These are phyloP conservation scores for Alexandromys fortis DNA, from an alignment of 2,113 vertebrate genomes.

Conservation along the genomic window DNA sequence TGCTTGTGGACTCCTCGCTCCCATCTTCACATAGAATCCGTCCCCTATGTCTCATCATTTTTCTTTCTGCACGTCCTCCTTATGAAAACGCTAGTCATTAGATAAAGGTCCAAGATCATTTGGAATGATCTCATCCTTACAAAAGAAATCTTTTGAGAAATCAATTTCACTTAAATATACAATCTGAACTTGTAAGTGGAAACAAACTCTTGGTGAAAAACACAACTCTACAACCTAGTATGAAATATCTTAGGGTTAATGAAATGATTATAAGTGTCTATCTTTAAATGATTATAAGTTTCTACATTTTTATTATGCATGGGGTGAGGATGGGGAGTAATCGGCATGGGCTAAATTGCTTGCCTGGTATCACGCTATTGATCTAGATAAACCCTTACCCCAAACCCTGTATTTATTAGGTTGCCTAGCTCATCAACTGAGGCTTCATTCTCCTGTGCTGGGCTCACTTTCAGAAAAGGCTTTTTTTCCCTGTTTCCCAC, in stretches of 20 bases:
- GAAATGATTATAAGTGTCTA: not conserved
- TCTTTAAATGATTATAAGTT: not conserved
- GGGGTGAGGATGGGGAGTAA: not conserved
- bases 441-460: not conserved
- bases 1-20: too few relatives aligned
- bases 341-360: not conserved
- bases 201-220: not conserved
- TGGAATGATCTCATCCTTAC: not conserved
- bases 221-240: not conserved
- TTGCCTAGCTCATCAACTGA: accelerated
- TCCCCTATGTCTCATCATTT: not conserved
- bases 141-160: not conserved
- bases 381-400: not conserved
- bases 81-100: not conserved
- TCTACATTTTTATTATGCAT: not conserved
- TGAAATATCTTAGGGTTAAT: not conserved
- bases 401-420: not conserved
- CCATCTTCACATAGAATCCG: not conserved
- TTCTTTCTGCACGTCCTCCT: not conserved
- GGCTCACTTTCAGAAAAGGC: not conserved
- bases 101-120: not conserved
- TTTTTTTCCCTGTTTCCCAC: not conserved
- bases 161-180: not conserved
- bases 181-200: not conserved
- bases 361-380: not conserved